phyloP scores from a whole-genome alignment of 2,888 invertebrate genomes.

The Ferrisia virgata region DNA sequence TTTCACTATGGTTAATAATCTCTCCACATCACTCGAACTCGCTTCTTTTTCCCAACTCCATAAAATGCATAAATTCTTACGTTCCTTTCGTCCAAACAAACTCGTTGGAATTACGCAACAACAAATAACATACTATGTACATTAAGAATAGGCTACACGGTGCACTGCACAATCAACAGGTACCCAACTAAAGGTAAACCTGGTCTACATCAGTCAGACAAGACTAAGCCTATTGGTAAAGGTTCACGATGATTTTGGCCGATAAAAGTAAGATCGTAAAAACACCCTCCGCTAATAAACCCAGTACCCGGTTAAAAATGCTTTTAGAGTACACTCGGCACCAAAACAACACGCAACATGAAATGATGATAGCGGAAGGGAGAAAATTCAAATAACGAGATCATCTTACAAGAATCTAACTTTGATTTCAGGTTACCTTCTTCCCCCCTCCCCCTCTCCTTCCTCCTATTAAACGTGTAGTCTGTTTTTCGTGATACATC shows the following conservation, averaged over 20 bases:
- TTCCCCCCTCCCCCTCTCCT: no score
- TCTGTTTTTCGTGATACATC: background rate
- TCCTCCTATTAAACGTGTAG: no score
- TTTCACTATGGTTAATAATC: no score
- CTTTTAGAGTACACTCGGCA: conserved; percentile 14
- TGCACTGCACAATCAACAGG: background rate
- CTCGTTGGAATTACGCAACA: no score
- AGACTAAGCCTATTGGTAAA: background rate
- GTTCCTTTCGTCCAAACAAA: no score
- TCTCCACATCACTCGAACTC: no score
- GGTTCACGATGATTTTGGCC: conserved; percentile 10
- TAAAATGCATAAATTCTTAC: no score
- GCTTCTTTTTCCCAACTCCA: no score
- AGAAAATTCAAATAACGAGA: background rate
- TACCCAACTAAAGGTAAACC: background rate
- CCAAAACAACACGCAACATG: background rate
- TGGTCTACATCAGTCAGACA: background rate
- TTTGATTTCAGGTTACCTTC: background rate
- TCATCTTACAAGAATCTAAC: background rate
- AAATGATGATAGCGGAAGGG: background rate
- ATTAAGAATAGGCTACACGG: no score
- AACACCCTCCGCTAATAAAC: background rate
- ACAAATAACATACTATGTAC: no score
- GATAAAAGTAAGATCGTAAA: conserved; percentile 28
- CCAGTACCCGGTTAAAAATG: conserved; percentile 2